Conservation (phyloP, 2,888 invertebrate genomes). For the Petrophora chlorosata region DNA sequence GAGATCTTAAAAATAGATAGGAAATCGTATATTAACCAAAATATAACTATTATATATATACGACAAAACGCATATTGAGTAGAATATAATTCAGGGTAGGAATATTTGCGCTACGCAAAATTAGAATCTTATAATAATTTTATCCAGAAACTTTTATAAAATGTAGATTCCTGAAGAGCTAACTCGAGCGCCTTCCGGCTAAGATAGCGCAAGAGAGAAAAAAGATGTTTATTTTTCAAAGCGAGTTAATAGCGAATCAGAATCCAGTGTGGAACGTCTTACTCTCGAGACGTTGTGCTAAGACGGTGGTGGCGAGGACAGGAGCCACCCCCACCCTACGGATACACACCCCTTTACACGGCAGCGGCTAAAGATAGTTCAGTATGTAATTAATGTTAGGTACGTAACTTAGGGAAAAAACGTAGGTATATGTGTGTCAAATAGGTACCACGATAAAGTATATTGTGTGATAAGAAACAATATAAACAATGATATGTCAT, state of each 20-base stretch:
- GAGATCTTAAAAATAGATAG: no score
- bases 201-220: constrained; percentile 26
- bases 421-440: no score
- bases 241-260: constrained; percentile 40
- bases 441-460: no score
- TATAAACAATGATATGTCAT: no score
- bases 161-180: constrained; percentile 12
- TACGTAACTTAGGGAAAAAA: no score
- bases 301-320: constrained; percentile 13
- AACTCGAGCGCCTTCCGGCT: constrained; percentile 26
- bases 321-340: constrained; percentile 7
- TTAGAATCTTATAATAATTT: constrained; percentile 10
- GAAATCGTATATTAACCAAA: no score
- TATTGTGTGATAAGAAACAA: no score
- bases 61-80: no score
- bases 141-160: constrained; percentile 3
- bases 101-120: background rate
- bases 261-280: constrained; percentile 38
- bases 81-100: no score
- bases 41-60: no score
- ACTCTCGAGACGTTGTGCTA: constrained; percentile 20
- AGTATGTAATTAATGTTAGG: no score
- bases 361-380: background rate
- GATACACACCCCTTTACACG: constrained; percentile 1
- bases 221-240: constrained; percentile 37